phyloP scores from a whole-genome alignment of 2,797 vertebrate genomes.

The Cyclopterus lumpus region DNA sequence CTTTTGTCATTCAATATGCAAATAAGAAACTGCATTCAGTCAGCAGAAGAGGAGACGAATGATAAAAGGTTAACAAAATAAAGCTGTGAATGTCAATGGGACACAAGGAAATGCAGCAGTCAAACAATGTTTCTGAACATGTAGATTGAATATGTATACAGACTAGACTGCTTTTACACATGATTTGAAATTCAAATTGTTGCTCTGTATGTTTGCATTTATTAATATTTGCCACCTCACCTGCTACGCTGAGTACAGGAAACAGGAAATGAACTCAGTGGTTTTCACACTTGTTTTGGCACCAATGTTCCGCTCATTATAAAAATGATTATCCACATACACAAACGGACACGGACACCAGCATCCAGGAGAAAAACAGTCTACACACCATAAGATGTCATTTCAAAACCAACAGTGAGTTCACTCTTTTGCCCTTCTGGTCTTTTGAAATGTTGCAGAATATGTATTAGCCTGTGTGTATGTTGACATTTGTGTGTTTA shows the following conservation, averaged over 20 bases:
- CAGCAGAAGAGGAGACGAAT: neutral
- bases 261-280: constrained; percentile 50
- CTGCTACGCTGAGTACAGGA: neutral
- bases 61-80: neutral
- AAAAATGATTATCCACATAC: constrained; percentile 19
- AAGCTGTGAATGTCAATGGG: neutral
- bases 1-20: neutral
- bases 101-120: neutral
- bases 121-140: neutral
- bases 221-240: constrained; percentile 17
- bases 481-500: constrained; percentile 5
- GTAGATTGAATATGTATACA: constrained; percentile 13
- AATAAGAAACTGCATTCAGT: constrained; percentile 4
- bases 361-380: constrained; percentile 18
- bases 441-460: constrained; percentile 3
- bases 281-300: constrained; percentile 23
- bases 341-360: constrained; percentile 18
- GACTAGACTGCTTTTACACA: neutral
- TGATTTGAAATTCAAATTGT: constrained; percentile 6
- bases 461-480: neutral
- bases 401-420: constrained; percentile 17
- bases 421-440: neutral
- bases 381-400: constrained; percentile 9
- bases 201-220: neutral
- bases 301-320: constrained; percentile 21